Evolutionary conservation across 2,113 vertebrate genomes (phyloP).

Genomic region (Oplegnathus fasciatus): DNA sequence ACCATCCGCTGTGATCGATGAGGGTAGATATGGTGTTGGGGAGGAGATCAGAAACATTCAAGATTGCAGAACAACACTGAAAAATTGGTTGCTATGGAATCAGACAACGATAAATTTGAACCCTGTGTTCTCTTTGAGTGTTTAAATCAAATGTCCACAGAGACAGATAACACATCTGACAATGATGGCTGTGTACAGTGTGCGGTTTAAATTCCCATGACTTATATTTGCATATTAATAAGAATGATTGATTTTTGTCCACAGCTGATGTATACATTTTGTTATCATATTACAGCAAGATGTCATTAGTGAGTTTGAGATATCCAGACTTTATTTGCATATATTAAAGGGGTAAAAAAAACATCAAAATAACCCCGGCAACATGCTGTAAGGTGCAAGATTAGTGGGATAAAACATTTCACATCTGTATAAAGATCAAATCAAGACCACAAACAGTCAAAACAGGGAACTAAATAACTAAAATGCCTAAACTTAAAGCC

Average conservation of each 20-base stretch:
- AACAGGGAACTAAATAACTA: no score
- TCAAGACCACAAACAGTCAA: no score
- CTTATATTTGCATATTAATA: not conserved
- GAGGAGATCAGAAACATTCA: conserved; percentile 15
- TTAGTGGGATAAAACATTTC: not conserved
- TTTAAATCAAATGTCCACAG: conserved; percentile 8
- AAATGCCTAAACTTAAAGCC: no score
- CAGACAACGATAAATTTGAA: conserved; percentile 11
- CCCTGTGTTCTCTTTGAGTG: not conserved
- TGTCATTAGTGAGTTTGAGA: not conserved
- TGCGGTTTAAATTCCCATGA: not conserved
- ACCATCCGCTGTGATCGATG: conserved; percentile 61
- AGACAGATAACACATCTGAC: not conserved
- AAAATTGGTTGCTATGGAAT: conserved; percentile 14
- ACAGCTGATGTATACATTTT: not conserved
- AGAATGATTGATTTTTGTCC: not conserved
- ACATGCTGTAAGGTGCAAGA: not conserved
- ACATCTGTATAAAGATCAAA: no score
- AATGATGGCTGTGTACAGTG: not conserved
- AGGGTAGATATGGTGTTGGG: conserved; percentile 33
- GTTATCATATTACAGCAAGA: not conserved
- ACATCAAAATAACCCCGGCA: not conserved
- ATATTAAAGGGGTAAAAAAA: not conserved
- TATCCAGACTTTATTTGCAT: not conserved
- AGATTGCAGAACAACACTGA: not conserved